These are phyloP conservation scores for Augochlorella aurata DNA, from an alignment of 2,888 invertebrate species.

Conservation along the genomic window DNA sequence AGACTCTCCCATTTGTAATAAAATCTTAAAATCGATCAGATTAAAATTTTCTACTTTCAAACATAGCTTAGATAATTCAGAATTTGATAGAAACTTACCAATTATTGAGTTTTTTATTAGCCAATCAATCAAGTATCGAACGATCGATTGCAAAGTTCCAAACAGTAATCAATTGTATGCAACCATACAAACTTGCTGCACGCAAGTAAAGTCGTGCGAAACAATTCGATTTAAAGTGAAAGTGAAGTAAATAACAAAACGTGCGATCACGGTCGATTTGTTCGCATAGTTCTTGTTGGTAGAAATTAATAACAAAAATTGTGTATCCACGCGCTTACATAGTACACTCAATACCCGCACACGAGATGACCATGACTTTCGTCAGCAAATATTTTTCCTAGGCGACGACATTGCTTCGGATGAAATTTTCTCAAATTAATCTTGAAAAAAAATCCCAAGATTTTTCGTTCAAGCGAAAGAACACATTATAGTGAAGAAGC, in stretches of 20 bases:
- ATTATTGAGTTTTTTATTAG: background rate
- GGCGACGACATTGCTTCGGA: conserved; percentile 56
- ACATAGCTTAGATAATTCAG: background rate
- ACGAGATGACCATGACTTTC: conserved; percentile 75
- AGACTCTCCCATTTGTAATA: conserved; percentile 72
- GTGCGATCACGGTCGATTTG: conserved; percentile 12
- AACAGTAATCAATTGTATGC: conserved; percentile 12
- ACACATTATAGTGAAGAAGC: background rate
- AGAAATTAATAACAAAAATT: conserved; percentile 19
- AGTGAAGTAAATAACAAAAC: conserved; percentile 16
- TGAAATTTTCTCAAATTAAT: conserved; percentile 44
- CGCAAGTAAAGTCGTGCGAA: background rate
- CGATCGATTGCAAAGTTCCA: background rate
- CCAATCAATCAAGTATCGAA: conserved; percentile 2
- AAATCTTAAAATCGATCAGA: conserved; percentile 16
- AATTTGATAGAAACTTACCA: conserved; percentile 14
- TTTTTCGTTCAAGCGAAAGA: background rate
- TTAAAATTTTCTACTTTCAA: background rate
- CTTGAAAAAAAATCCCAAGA: background rate
- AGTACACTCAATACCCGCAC: conserved; percentile 63
- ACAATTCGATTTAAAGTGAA: conserved; percentile 18
- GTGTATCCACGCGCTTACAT: conserved; percentile 61
- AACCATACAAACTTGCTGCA: background rate
- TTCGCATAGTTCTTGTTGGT: conserved; percentile 40
- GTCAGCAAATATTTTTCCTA: conserved; percentile 67